These are phyloP conservation scores for Oxycera nigricornis DNA, from an alignment of 2,888 invertebrate genomes.

Conservation along the genomic window DNA sequence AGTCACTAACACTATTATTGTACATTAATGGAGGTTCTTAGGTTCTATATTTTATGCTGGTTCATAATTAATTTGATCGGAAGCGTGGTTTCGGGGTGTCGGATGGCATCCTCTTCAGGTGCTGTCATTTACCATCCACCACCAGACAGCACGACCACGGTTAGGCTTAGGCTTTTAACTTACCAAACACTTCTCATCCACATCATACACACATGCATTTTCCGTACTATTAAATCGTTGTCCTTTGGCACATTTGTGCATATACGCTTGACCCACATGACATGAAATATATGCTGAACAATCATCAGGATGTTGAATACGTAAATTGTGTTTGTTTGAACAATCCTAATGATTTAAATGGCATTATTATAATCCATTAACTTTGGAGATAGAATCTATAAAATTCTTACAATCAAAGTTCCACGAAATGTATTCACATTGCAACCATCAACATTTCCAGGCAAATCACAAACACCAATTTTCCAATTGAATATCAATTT, in stretches of 20 bases:
- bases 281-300: conserved; percentile 30
- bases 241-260: conserved; percentile 11
- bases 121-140: too few species aligned
- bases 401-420: conserved; percentile 6
- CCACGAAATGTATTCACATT: background rate
- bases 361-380: too few species aligned
- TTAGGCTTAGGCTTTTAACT: too few species aligned
- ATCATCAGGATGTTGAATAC: conserved; percentile 9
- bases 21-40: too few species aligned
- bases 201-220: background rate
- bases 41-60: too few species aligned
- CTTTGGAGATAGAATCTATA: too few species aligned
- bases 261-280: background rate
- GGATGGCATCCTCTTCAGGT: too few species aligned
- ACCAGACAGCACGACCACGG: too few species aligned
- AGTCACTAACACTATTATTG: too few species aligned
- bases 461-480: conserved; percentile 36
- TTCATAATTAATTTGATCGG: too few species aligned
- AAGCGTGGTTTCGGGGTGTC: too few species aligned
- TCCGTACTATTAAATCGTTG: background rate
- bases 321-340: conserved; percentile 13
- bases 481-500: conserved; percentile 39
- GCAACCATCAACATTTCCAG: conserved; percentile 33
- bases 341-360: background rate
- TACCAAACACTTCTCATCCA: background rate